Base-by-base conservation (phyloP, 1,140 invertebrate genomes). In the Platyura marginata region DNA sequence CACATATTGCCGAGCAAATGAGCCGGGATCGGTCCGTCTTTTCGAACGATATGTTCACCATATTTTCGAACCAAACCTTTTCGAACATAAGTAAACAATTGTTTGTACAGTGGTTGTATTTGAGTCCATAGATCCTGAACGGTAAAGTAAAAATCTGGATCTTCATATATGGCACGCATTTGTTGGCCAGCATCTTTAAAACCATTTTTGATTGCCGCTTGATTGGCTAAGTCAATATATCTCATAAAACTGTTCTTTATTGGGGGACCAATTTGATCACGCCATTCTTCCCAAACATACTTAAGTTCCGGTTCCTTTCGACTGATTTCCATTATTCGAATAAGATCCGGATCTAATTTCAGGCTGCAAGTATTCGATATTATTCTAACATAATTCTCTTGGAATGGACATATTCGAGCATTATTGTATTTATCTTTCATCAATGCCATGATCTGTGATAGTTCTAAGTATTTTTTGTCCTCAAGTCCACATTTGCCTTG, bases 51-150 rank as follows among this genome's bases (percentile, higher is more conserved):
- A 11, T 71, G 62, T 3, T 67, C 58, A 0, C 81, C 81, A 49
- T 86, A 86, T 49, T 70, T 59, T 38, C 76, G 65, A 9, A 76
- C 65, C 4, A 94, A 57, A 53, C 76, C 77, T 8, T 69, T 61
- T 25, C 87, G 66, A 0, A 90, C 82, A 53, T 87, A 93, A 0
- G 85, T 80, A 50, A 91, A 88, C 0, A 94, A 64, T 57, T 92
- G 74, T 50, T 81, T 74, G 57, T 93, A 93, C 0, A 93, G 61
- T 0, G 86, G 86, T 46, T 70, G 69, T 21, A 91, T 52, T 45
- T 79, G 70, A 18, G 74, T 70, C 62, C 81, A 85, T 1, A 87
- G 63, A 49, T 77, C 71, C 8, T 72, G 69, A 3, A 82, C 64
- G 47, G 81, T 79, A 10, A 71, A 64, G 45, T 75, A 71, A 47